Evolutionary conservation across 1,140 invertebrate species (phyloP), one percentile per base, ranked within the genome.

Genomic region (Amyelois transitella): DNA sequence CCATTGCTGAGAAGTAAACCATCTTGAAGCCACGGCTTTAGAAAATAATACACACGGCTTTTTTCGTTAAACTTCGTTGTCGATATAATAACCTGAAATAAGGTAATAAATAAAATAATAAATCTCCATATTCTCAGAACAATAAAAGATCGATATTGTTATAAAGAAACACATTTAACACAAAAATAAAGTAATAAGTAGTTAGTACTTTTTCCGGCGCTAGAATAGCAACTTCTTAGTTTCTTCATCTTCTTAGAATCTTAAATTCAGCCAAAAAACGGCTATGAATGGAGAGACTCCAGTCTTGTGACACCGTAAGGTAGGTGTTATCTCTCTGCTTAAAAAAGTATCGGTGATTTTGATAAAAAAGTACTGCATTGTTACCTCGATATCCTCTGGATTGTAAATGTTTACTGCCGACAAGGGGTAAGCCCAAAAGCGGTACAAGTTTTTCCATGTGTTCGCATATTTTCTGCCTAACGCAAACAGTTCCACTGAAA

Each of bases 301-400:
- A 6, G 25, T 10, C 10, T 28, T 6, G 25, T 28, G 25, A 28
- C 5, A 6, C 5, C 10, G 10, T 5, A 28, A 5, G 10, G 25
- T 6, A 28, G 10, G 5, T 28, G 5, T 6, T 6, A 28, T 28
- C 5, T 28, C 10, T 28, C 10, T 28, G 10, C 10, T 28, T 28
- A 28, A 10, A 28, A 6, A 28, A 5, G 5, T 28, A 6, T 28
- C 10, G 5, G 25, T 28, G 25, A 28, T 28, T 28, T 28, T 28
- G 5, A 5, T 28, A 6, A 6, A 28, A 28, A 28, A 28, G 5
- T 28, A 4, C 10, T 38, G 32, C 10, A 18, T 44, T 44, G 17
- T 38, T 66, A 78, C 78, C 72, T 81, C 75, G n/a, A 75, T 59
- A 55, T 79, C 72, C 14, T 75, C 62, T 2, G 79, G 75, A 56